phyloP scores from a whole-genome alignment of 2,797 vertebrate species.

The Pelodytes ibericus region DNA sequence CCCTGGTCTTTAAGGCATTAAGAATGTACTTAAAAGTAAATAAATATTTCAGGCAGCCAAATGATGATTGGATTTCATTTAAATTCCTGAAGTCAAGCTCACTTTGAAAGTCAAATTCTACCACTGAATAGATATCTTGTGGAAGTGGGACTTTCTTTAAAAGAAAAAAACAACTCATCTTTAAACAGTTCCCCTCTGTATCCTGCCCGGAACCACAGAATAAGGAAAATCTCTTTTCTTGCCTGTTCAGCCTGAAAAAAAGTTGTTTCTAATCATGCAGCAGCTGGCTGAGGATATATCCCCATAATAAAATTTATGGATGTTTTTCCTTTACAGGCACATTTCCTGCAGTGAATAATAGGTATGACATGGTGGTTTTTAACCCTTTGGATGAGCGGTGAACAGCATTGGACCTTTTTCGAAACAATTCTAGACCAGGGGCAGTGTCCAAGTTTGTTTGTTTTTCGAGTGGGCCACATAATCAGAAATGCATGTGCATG shows the following conservation, averaged over 20 bases:
- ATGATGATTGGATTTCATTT: too few species aligned
- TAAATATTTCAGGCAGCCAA: too few species aligned
- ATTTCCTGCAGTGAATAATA: slow-evolving; percentile 47
- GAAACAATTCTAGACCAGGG: too few species aligned
- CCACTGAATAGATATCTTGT: slow-evolving; percentile 7
- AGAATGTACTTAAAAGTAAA: too few species aligned
- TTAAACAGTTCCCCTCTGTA: slow-evolving; percentile 11
- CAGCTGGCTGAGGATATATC: slow-evolving; percentile 34
- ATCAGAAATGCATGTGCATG: too few species aligned
- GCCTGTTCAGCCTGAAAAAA: slow-evolving; percentile 36
- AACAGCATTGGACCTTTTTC: too few species aligned
- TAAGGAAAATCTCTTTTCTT: slow-evolving; percentile 41
- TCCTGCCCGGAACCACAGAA: slow-evolving; percentile 26
- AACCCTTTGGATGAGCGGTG: slow-evolving; percentile 23
- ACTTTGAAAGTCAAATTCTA: not conserved
- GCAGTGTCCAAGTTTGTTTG: too few species aligned
- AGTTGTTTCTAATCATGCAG: slow-evolving; percentile 34
- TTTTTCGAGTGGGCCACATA: too few species aligned
- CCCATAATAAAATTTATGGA: slow-evolving; percentile 37
- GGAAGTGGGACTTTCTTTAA: slow-evolving; percentile 4
- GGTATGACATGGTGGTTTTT: slow-evolving; percentile 37
- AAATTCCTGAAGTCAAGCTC: not conserved
- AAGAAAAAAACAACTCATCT: slow-evolving; percentile 22
- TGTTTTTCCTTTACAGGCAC: slow-evolving; percentile 31
- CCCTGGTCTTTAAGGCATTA: too few species aligned